Evolutionary conservation across 2,113 vertebrate species (phyloP).

Genomic region (Hemibagrus wyckioides): DNA sequence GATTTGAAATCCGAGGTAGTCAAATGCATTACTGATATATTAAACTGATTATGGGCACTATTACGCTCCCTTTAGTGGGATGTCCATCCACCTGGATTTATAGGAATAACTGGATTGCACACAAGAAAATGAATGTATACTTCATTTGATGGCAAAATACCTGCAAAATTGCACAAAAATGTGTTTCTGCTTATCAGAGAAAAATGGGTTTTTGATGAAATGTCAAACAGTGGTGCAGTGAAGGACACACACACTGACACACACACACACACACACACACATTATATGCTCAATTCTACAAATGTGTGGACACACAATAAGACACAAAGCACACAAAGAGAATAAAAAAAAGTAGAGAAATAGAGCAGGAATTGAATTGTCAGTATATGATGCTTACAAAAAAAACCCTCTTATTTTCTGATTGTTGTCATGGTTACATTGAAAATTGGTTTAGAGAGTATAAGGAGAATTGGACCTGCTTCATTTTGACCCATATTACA

Average conservation of each 20-base stretch:
- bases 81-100: neutral
- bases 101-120: neutral
- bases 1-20: neutral
- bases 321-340: neutral
- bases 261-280: neutral
- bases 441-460: neutral
- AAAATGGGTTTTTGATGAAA: neutral
- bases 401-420: neutral
- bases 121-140: neutral
- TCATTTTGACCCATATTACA: neutral
- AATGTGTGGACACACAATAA: neutral
- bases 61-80: neutral
- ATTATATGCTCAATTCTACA: neutral
- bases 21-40: neutral
- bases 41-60: conserved; percentile 1
- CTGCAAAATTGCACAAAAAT: neutral
- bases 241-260: neutral
- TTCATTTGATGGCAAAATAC: neutral
- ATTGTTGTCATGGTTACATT: conserved; percentile 1
- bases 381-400: neutral
- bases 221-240: neutral
- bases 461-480: neutral
- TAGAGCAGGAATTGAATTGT: neutral
- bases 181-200: neutral
- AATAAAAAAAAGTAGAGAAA: neutral